These are phyloP conservation scores for Fragum fragum DNA, from an alignment of 2,888 invertebrate genomes.

Conservation along the genomic window DNA sequence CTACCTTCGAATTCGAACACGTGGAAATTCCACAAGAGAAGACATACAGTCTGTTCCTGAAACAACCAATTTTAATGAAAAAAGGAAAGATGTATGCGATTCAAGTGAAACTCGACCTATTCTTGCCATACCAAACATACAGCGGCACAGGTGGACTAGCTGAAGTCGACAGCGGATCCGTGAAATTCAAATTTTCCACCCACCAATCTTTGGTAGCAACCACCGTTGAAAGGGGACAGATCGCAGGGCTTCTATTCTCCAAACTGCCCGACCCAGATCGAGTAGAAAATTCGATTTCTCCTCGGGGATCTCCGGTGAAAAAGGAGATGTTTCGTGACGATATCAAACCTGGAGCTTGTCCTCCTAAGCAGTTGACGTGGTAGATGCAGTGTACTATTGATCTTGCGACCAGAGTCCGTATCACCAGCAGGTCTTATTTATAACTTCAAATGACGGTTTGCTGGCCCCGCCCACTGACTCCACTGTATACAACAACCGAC, in stretches of 20 bases:
- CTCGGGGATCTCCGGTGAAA: conserved; percentile 61
- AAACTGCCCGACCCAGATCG: conserved; percentile 60
- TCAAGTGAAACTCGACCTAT: conserved; percentile 64
- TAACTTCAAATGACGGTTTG: too few relatives aligned
- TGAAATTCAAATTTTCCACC: conserved; percentile 58
- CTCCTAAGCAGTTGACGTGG: background rate
- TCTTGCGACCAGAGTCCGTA: too few relatives aligned
- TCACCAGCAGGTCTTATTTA: too few relatives aligned
- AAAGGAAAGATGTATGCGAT: conserved; percentile 60
- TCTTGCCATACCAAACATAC: conserved; percentile 62
- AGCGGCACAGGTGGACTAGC: conserved; percentile 55
- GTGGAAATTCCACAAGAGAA: conserved; percentile 60
- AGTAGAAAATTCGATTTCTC: conserved; percentile 52
- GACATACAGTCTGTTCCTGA: conserved; percentile 55
- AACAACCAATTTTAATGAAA: conserved; percentile 55
- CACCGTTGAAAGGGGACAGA: conserved; percentile 62
- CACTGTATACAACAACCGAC: too few relatives aligned
- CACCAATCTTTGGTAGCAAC: conserved; percentile 65
- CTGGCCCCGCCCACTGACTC: too few relatives aligned
- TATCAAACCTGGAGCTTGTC: background rate
- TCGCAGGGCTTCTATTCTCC: conserved; percentile 62
- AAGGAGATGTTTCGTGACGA: conserved; percentile 35
- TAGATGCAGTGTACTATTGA: background rate
- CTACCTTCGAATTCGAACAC: conserved; percentile 52
- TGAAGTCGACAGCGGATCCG: conserved; percentile 60